Evolutionary conservation across 2,113 vertebrate genomes (phyloP).

Genomic region (Xiphophorus maculatus): DNA sequence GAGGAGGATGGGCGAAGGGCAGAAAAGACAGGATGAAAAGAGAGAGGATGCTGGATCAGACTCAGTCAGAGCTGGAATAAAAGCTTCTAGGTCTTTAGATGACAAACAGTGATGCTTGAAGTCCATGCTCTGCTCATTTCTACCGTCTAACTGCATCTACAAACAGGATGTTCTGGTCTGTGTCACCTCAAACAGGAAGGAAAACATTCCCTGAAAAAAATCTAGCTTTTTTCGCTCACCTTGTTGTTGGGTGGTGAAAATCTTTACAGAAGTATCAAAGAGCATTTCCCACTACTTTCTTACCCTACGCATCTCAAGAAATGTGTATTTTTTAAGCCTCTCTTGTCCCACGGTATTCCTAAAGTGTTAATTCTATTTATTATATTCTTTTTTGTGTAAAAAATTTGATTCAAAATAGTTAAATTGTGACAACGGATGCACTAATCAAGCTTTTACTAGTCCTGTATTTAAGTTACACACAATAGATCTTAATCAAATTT

Average conservation of each 20-base stretch:
- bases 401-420: too few relatives aligned
- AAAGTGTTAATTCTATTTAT: too few relatives aligned
- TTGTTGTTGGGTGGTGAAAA: not conserved
- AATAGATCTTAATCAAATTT: too few relatives aligned
- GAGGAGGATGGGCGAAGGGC: conserved; percentile 55
- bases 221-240: too few relatives aligned
- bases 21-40: conserved; percentile 75
- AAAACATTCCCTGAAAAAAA: not conserved
- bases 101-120: not conserved
- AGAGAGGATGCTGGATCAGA: conserved; percentile 79
- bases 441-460: too few relatives aligned
- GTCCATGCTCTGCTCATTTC: not conserved
- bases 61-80: conserved; percentile 58
- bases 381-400: too few relatives aligned
- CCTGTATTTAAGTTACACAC: too few relatives aligned
- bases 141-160: not conserved
- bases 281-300: not conserved
- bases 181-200: not conserved
- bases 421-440: too few relatives aligned
- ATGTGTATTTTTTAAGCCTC: too few relatives aligned
- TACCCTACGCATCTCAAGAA: too few relatives aligned
- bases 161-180: not conserved
- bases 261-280: not conserved
- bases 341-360: too few relatives aligned
- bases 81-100: conserved; percentile 26